Percentiles rank a stretch among this genome's conserved stretches.
These are phyloP conservation scores for Lepidurus couesii DNA, from an alignment of 1,140 invertebrate genomes.

Conservation along the genomic window DNA sequence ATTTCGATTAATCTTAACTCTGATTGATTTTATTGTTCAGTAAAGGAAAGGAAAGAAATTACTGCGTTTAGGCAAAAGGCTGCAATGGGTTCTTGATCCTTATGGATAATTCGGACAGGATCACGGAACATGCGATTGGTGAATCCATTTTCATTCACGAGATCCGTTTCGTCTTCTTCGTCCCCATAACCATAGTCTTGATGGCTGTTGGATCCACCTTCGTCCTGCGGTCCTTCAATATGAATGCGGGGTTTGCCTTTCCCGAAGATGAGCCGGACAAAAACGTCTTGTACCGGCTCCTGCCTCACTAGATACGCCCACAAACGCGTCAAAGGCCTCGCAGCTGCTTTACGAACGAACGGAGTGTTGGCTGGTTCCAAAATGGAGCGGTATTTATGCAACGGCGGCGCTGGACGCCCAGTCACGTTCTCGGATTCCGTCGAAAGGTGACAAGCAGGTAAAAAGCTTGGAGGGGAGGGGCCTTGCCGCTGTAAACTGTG, in stretches of 20 bases:
- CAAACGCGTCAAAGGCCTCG: slow-evolving; percentile 60
- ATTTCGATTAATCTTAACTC: not conserved
- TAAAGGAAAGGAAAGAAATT: slow-evolving; percentile 26
- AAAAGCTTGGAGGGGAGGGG: slow-evolving; percentile 68
- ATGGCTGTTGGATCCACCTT: not conserved
- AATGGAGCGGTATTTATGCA: slow-evolving; percentile 87
- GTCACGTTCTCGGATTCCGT: slow-evolving; percentile 57
- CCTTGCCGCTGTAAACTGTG: slow-evolving; percentile 67
- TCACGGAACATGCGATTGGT: slow-evolving; percentile 51
- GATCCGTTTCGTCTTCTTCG: slow-evolving; percentile 38
- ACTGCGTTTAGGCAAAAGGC: slow-evolving; percentile 94
- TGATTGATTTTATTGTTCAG: not conserved
- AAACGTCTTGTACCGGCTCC: slow-evolving; percentile 87
- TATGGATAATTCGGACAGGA: slow-evolving; percentile 93
- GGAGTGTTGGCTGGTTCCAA: slow-evolving; percentile 92
- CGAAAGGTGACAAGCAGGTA: slow-evolving; percentile 66
- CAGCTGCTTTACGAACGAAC: slow-evolving; percentile 52
- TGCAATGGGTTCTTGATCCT: slow-evolving; percentile 96
- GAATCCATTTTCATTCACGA: slow-evolving; percentile 44
- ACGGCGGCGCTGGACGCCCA: slow-evolving; percentile 61
- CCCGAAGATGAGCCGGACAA: slow-evolving; percentile 91
- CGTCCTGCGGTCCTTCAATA: not conserved
- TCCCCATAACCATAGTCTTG: slow-evolving; percentile 36
- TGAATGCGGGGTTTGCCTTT: slow-evolving; percentile 49
- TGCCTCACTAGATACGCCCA: slow-evolving; percentile 93